phyloP scores from a whole-genome alignment of 1,140 invertebrate species.

The Eueides isabella region DNA sequence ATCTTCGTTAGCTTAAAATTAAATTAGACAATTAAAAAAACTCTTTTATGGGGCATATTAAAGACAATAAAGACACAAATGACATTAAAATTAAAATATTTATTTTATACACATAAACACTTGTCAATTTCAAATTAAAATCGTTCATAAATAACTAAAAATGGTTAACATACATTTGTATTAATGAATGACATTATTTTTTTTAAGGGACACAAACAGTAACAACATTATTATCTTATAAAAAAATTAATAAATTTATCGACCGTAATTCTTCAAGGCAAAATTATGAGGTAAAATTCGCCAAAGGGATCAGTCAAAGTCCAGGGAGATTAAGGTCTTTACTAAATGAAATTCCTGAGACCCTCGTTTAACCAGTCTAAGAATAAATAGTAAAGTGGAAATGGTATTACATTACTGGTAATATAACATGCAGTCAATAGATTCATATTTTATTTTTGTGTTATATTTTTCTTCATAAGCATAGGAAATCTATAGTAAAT shows the following conservation, averaged over 20 bases:
- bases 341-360: constrained; percentile 52
- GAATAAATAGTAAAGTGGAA: constrained; percentile 19
- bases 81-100: not conserved
- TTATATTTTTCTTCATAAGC: no score
- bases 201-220: not conserved
- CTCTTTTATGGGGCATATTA: no score
- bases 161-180: no score
- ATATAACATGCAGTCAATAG: not conserved
- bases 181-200: not conserved
- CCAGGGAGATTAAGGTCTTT: constrained; percentile 39
- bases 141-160: no score
- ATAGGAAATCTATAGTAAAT: no score
- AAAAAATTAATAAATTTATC: constrained; percentile 4
- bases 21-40: not conserved
- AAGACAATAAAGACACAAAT: not conserved
- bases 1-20: not conserved
- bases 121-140: no score
- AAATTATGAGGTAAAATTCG: constrained; percentile 25
- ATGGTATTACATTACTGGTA: not conserved
- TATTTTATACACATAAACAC: no score
- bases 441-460: no score
- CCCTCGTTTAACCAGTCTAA: constrained; percentile 28
- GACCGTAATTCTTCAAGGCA: constrained; percentile 12
- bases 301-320: constrained; percentile 43
- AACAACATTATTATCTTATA: not conserved